Base-by-base conservation (phyloP, 2,888 invertebrate species). In the Athalia circularis region DNA sequence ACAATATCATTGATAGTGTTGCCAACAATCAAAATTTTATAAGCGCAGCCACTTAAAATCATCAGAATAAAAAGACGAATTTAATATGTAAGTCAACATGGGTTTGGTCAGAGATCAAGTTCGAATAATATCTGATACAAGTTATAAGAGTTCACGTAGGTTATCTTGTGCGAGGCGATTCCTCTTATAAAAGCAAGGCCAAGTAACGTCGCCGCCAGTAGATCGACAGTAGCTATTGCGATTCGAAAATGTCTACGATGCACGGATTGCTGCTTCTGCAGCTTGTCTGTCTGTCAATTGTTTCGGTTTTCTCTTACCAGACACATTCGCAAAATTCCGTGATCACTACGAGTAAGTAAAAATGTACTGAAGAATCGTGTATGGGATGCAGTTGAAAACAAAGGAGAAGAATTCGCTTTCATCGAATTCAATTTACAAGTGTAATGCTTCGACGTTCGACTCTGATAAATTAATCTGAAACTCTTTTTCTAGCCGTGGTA, bases 261-360 rank as follows among this genome's bases (percentile, higher is more conserved):
- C 29, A 15, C 8, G 59, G 9, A 59, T 59, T 11, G 47, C 72
- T 72, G 9, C 6, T 72, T 1, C n/a, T 72, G 59, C 45, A 59
- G 59, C 59, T 72, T 0, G 57, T n/a, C 57, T 72, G 72, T 47
- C 5, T 72, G 9, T 43, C 59, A n/a, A 13, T 72, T 15, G 59
- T 43, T 52, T 15, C n/a, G 13, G 72, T 29, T 13, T 15, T 1
- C 5, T 8, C 8, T 59, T 8, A 72, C n/a, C n/a, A 3, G 3
- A 45, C 72, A 57, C n/a, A 15, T 13, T 9, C 45, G 9, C 45
- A 52, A 0, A 5, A 43, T 68, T 8, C 54, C 5, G 29, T 50
- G 52, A n/a, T 57, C 47, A 59, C 57, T 0, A 59, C 0, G 52
- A 47, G 72, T 72, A 72, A 57, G 72, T n/a, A 70, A 7, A 6